Evolutionary conservation across 2,797 vertebrate species (phyloP).

Genomic region (Xenentodon cancila): DNA sequence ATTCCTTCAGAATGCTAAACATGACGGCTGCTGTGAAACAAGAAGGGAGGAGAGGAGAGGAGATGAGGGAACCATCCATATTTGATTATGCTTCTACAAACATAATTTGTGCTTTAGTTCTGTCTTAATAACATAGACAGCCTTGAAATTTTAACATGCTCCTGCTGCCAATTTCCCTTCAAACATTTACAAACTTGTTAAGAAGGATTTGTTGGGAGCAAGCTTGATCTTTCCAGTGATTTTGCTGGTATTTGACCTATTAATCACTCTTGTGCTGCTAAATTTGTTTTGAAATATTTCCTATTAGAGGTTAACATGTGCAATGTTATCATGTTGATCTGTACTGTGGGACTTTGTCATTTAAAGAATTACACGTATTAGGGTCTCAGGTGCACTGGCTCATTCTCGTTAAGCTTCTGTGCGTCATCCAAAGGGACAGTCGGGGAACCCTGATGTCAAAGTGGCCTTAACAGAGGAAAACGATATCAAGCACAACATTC

Average conservation of each 20-base stretch:
- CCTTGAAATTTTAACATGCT: slow-evolving; percentile 28
- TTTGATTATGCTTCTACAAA: slow-evolving; percentile 52
- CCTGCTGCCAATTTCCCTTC: slow-evolving; percentile 22
- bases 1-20: slow-evolving; percentile 59
- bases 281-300: slow-evolving; percentile 55
- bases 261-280: slow-evolving; percentile 18
- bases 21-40: slow-evolving; percentile 52
- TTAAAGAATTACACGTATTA: slow-evolving; percentile 33
- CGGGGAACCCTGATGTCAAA: slow-evolving; percentile 44
- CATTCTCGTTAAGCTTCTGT: slow-evolving; percentile 51
- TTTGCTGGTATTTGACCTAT: slow-evolving; percentile 38
- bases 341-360: slow-evolving; percentile 9
- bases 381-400: slow-evolving; percentile 70
- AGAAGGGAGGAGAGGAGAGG: slow-evolving; percentile 45
- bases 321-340: slow-evolving; percentile 32
- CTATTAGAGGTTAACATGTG: slow-evolving; percentile 49
- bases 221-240: slow-evolving; percentile 27
- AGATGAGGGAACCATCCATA: slow-evolving; percentile 32
- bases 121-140: slow-evolving; percentile 20
- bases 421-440: slow-evolving; percentile 48
- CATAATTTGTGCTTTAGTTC: slow-evolving; percentile 34
- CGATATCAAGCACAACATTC: not conserved
- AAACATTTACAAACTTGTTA: slow-evolving; percentile 40
- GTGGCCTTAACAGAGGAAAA: slow-evolving; percentile 38
- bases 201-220: slow-evolving; percentile 16